Evolutionary conservation across 2,888 invertebrate genomes (phyloP).

Genomic region (Drosophila anomelani): DNA sequence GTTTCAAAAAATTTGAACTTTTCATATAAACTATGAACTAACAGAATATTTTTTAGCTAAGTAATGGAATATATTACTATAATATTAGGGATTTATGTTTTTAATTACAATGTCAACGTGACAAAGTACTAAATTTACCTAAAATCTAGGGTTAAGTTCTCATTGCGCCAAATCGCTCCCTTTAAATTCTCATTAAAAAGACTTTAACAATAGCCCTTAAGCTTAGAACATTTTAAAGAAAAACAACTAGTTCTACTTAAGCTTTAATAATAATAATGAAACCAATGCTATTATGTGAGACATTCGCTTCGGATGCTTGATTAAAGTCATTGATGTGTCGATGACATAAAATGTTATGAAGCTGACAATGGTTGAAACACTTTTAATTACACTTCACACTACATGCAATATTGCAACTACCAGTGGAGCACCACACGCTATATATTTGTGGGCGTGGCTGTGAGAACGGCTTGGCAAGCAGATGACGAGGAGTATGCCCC

Average conservation of each 20-base stretch:
- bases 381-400: conserved; percentile 53
- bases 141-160: no score
- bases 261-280: background rate
- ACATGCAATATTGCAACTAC: conserved; percentile 45
- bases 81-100: background rate
- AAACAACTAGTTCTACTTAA: no score
- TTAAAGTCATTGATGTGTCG: background rate
- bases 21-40: no score
- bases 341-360: conserved; percentile 34
- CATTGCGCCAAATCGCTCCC: no score
- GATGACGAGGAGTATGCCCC: conserved; percentile 1
- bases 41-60: no score
- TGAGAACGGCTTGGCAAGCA: conserved; percentile 36
- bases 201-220: no score
- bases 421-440: conserved; percentile 11
- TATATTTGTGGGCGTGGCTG: conserved; percentile 37
- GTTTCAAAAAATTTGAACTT: no score
- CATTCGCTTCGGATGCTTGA: background rate
- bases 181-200: no score
- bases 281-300: background rate
- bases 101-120: background rate
- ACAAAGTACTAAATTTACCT: no score
- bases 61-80: background rate
- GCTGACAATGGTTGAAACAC: conserved; percentile 45
- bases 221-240: no score